A percentile compares a stretch with the other conserved stretches of the same genome.
phyloP scores from a whole-genome alignment of 1,140 invertebrate genomes.

The Drosophila melanica region DNA sequence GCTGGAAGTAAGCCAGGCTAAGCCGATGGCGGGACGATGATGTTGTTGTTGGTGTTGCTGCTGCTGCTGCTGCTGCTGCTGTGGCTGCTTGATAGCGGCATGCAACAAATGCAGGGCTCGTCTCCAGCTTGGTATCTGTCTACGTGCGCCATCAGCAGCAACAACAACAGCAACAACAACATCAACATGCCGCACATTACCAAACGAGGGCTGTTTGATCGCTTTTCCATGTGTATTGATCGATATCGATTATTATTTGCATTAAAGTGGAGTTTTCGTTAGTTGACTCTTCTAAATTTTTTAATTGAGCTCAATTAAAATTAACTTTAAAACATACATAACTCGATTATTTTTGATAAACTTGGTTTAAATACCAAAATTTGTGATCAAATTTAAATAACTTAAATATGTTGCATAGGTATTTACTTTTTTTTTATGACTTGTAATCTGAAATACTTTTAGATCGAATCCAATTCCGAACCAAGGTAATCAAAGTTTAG shows the following conservation, averaged over 20 bases:
- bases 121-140: slow-evolving; percentile 13
- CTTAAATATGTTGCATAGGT: too few species aligned
- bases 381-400: too few species aligned
- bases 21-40: slow-evolving; percentile 41
- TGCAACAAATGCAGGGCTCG: slow-evolving; percentile 46
- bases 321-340: too few species aligned
- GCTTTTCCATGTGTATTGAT: not conserved
- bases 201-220: slow-evolving; percentile 8
- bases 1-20: slow-evolving; percentile 57
- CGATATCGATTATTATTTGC: not conserved
- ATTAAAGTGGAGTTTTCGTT: too few species aligned
- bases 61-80: not conserved
- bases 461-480: too few species aligned
- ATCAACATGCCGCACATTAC: slow-evolving; percentile 15
- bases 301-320: too few species aligned
- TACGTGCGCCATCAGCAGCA: slow-evolving; percentile 46
- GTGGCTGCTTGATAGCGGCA: slow-evolving; percentile 34
- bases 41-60: slow-evolving; percentile 10
- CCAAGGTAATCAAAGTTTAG: too few species aligned
- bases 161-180: slow-evolving; percentile 4
- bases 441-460: too few species aligned
- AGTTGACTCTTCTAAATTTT: too few species aligned
- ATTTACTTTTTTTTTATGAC: too few species aligned
- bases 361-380: too few species aligned
- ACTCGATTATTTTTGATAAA: too few species aligned